Evolutionary conservation across 2,797 vertebrate species (phyloP).

Genomic region (Mareca penelope): DNA sequence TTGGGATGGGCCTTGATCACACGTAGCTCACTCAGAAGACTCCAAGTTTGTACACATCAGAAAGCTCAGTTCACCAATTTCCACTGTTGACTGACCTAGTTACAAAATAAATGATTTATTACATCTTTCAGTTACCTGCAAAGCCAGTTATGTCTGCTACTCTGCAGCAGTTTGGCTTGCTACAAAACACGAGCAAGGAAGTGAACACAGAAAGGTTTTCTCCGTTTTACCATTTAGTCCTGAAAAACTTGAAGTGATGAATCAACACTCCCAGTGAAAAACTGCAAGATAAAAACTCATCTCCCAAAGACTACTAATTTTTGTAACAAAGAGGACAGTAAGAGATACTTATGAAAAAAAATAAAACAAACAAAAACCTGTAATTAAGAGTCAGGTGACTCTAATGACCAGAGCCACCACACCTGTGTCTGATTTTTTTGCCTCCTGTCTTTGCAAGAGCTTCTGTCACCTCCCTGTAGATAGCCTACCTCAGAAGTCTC

Average conservation of each 20-base stretch:
- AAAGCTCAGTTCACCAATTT: background rate
- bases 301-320: background rate
- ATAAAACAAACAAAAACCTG: background rate
- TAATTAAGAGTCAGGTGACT: background rate
- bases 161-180: background rate
- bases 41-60: background rate
- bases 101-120: background rate
- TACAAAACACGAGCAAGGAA: background rate
- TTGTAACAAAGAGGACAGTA: background rate
- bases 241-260: background rate
- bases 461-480: background rate
- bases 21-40: background rate
- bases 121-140: background rate
- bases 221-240: background rate
- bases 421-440: background rate
- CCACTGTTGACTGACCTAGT: background rate
- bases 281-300: background rate
- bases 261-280: background rate
- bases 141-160: background rate
- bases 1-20: background rate
- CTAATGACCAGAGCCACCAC: background rate
- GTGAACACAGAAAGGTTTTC: rapidly evolving
- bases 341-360: background rate
- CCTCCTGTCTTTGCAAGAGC: background rate
- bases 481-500: background rate